These are phyloP conservation scores for Melanotaenia maccullochi DNA, from an alignment of 2,797 vertebrate species.

Conservation along the genomic window DNA sequence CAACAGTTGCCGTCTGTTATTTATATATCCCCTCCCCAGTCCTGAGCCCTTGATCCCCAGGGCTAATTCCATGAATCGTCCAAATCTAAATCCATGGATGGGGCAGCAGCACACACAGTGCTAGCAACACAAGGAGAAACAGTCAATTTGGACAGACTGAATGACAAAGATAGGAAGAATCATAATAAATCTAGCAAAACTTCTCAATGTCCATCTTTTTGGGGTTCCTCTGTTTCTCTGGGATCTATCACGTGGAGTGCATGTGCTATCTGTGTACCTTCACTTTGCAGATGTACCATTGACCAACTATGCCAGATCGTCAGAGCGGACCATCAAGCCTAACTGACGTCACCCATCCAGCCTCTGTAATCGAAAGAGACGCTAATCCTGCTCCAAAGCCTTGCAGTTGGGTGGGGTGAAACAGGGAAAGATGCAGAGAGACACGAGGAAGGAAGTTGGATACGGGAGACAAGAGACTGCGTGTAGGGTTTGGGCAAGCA, in stretches of 20 bases:
- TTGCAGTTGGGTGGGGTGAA: slow-evolving; percentile 84
- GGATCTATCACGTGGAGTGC: not conserved
- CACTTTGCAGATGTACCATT: slow-evolving; percentile 49
- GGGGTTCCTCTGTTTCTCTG: not conserved
- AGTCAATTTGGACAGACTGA: slow-evolving; percentile 14
- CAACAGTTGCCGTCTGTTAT: slow-evolving; percentile 57
- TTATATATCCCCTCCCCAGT: slow-evolving; percentile 47
- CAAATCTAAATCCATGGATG: slow-evolving; percentile 83
- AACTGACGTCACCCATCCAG: slow-evolving; percentile 78
- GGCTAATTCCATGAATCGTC: slow-evolving; percentile 81
- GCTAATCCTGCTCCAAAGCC: slow-evolving; percentile 90
- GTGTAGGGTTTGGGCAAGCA: slow-evolving; percentile 26
- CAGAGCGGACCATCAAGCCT: slow-evolving; percentile 63
- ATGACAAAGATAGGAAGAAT: not conserved
- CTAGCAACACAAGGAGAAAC: slow-evolving; percentile 22
- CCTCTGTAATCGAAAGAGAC: slow-evolving; percentile 84
- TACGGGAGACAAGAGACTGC: slow-evolving; percentile 22
- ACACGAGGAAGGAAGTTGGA: slow-evolving; percentile 67
- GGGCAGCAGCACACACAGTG: slow-evolving; percentile 47
- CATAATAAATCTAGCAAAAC: slow-evolving; percentile 16
- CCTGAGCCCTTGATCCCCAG: slow-evolving; percentile 78
- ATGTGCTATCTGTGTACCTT: slow-evolving; percentile 29
- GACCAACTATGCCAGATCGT: slow-evolving; percentile 62
- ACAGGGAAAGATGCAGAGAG: slow-evolving; percentile 72
- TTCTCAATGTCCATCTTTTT: slow-evolving; percentile 4